Evolutionary conservation across 2,113 vertebrate genomes (phyloP).

Genomic region (Sinocyclocheilus rhinocerous): DNA sequence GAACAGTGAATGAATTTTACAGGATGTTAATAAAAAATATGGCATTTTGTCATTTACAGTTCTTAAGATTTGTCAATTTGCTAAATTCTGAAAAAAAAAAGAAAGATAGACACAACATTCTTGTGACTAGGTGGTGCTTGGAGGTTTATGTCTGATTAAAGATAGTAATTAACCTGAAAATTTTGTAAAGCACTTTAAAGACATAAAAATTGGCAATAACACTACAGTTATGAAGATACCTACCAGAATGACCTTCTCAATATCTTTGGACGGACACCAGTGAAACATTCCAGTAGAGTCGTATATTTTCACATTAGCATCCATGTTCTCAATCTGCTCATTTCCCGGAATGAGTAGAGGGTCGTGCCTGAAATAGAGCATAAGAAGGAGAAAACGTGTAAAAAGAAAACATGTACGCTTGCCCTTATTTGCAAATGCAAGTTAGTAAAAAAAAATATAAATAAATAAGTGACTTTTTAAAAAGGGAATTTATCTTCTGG

Average conservation of each 20-base stretch:
- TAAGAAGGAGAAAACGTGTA: neutral
- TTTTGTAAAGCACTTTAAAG: neutral
- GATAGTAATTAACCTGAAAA: neutral
- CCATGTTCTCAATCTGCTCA: slow-evolving; percentile 98
- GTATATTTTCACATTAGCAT: slow-evolving; percentile 96
- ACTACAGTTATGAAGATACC: slow-evolving; percentile 63
- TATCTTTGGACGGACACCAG: slow-evolving; percentile 96
- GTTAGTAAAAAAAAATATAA: slow-evolving; percentile 6
- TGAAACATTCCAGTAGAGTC: slow-evolving; percentile 99
- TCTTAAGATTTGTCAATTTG: neutral
- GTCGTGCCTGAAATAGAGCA: slow-evolving; percentile 83
- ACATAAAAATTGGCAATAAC: neutral
- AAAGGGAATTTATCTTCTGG: slow-evolving; percentile 17
- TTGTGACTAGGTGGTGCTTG: neutral
- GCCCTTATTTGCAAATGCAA: slow-evolving; percentile 31
- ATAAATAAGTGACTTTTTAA: neutral
- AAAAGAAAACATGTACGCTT: neutral
- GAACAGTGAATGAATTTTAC: neutral
- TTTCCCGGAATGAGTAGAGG: slow-evolving; percentile 95
- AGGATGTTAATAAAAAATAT: neutral
- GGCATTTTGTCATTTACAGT: neutral
- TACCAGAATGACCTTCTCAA: slow-evolving; percentile 99
- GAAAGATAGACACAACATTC: too few species aligned
- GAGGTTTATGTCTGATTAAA: neutral
- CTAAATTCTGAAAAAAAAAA: neutral